Evolutionary conservation across 2,888 invertebrate genomes (phyloP).

Genomic region (Tetragonula carbonaria): DNA sequence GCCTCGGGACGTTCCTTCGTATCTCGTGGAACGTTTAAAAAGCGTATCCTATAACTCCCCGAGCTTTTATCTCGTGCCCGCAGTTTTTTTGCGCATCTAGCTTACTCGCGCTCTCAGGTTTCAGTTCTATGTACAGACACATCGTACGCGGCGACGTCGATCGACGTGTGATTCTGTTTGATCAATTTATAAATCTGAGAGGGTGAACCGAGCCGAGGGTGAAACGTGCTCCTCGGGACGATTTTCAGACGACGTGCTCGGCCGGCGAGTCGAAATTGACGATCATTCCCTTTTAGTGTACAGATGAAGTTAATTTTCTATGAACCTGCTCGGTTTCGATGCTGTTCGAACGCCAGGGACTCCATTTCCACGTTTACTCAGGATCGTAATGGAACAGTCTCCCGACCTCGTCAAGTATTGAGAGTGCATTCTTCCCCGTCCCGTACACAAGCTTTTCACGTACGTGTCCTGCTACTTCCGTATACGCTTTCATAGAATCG

Average conservation of each 20-base stretch:
- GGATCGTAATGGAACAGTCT: not conserved
- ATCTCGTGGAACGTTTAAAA: not conserved
- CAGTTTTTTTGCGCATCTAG: slow-evolving; percentile 4
- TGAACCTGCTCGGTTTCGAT: not conserved
- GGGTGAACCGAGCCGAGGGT: not conserved
- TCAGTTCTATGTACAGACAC: not conserved
- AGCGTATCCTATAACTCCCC: not conserved
- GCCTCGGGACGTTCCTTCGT: not conserved
- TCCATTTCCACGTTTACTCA: not conserved
- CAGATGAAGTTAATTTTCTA: slow-evolving; percentile 40
- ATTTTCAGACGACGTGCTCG: slow-evolving; percentile 8
- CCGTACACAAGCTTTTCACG: too few species aligned
- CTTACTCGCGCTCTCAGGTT: slow-evolving; percentile 2
- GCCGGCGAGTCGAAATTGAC: slow-evolving; percentile 24
- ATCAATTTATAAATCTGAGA: slow-evolving; percentile 39
- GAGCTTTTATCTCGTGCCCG: not conserved
- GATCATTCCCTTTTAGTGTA: slow-evolving; percentile 43
- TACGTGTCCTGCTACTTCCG: too few species aligned
- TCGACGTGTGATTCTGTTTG: slow-evolving; percentile 36
- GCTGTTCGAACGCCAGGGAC: not conserved
- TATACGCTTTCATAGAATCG: too few species aligned
- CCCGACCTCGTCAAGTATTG: not conserved
- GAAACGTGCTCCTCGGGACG: slow-evolving; percentile 20
- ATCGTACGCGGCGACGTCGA: slow-evolving; percentile 12
- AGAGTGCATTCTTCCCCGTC: not conserved